These are phyloP conservation scores for Oceanodroma tethys DNA, from an alignment of 2,113 vertebrate species.

Conservation along the genomic window DNA sequence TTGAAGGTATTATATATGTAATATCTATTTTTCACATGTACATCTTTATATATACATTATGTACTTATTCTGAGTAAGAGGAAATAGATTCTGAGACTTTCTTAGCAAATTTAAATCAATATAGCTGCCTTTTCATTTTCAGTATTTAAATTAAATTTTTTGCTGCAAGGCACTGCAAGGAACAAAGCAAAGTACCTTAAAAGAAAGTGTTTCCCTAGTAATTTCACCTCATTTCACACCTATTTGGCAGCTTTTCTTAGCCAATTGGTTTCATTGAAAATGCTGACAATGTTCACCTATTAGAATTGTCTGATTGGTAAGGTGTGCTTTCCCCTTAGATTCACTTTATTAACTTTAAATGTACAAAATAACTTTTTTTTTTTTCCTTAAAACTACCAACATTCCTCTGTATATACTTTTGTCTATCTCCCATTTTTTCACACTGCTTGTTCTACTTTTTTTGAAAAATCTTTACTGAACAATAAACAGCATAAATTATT, in stretches of 20 bases:
- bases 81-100: slow-evolving; percentile 71
- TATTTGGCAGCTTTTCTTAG: slow-evolving; percentile 75
- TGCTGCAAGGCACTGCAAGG: slow-evolving; percentile 67
- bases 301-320: slow-evolving; percentile 30
- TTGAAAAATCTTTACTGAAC: slow-evolving; percentile 63
- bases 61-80: slow-evolving; percentile 53
- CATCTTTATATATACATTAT: slow-evolving; percentile 23
- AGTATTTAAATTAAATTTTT: slow-evolving; percentile 77
- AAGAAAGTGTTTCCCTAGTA: slow-evolving; percentile 74
- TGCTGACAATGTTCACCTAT: slow-evolving; percentile 64
- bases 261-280: slow-evolving; percentile 69
- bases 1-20: slow-evolving; percentile 41
- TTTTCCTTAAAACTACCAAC: not conserved
- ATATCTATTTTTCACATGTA: slow-evolving; percentile 33
- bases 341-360: slow-evolving; percentile 58
- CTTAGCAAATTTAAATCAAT: slow-evolving; percentile 76
- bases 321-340: slow-evolving; percentile 32
- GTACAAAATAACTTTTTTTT: slow-evolving; percentile 23
- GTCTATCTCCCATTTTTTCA: not conserved
- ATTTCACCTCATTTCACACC: slow-evolving; percentile 82
- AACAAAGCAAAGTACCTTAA: slow-evolving; percentile 78
- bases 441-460: slow-evolving; percentile 48
- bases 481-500: slow-evolving; percentile 77
- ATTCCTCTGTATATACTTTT: not conserved
- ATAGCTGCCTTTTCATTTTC: slow-evolving; percentile 69